Evolutionary conservation across 2,888 invertebrate species (phyloP).

Genomic region (Agrenia bidenticulata): DNA sequence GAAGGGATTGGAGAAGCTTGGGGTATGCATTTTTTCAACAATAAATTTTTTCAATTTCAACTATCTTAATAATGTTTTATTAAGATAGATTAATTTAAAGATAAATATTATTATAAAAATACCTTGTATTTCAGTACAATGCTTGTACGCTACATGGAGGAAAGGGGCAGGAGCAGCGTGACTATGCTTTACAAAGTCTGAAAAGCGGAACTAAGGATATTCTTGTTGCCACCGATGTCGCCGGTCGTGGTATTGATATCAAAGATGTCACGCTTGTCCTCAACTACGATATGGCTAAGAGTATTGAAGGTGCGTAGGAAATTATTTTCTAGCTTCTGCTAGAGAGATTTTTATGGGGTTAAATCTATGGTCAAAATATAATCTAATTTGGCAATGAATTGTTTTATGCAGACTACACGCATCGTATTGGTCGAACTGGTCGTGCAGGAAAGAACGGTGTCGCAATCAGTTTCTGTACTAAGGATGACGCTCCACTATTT

Average conservation of each 20-base stretch:
- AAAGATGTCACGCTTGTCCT: conserved; percentile 99
- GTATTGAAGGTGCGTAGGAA: conserved; percentile 75
- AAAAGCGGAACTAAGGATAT: conserved; percentile 97
- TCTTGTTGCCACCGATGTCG: conserved; percentile 98
- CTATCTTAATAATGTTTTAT: too few relatives aligned
- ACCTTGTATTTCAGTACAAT: conserved; percentile 78
- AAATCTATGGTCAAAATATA: too few relatives aligned
- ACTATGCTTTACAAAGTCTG: conserved; percentile 93
- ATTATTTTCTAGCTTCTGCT: not conserved
- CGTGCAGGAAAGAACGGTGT: conserved; percentile 97
- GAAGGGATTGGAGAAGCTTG: conserved; percentile 93
- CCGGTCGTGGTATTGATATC: conserved; percentile 99
- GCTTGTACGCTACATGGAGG: conserved; percentile 98
- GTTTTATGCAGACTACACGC: conserved; percentile 80
- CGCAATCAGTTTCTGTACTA: conserved; percentile 94
- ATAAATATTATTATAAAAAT: too few relatives aligned
- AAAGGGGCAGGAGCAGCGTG: conserved; percentile 99
- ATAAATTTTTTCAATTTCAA: conserved; percentile 4
- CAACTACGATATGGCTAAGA: conserved; percentile 99
- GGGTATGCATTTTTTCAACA: conserved; percentile 60
- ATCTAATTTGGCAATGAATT: too few relatives aligned
- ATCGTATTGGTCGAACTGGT: conserved; percentile 98
- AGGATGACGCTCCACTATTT: conserved; percentile 91
- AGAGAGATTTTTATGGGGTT: not conserved
- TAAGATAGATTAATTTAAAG: too few relatives aligned